Conservation (phyloP, 1,140 invertebrate species). For the Philaenus spumarius region DNA sequence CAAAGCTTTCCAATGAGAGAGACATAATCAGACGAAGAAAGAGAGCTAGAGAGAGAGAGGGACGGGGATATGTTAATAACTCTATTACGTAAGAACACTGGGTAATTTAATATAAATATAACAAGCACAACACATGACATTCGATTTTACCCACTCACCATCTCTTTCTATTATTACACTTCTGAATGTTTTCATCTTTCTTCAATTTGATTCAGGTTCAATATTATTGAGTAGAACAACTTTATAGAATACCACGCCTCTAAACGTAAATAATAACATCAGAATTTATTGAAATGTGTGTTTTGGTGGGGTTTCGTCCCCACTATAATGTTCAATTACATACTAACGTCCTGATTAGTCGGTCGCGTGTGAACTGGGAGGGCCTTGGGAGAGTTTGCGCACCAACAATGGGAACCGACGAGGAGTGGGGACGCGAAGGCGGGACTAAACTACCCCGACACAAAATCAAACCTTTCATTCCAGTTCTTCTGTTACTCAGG, state of each 20-base stretch:
- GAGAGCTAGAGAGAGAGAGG: too few relatives aligned
- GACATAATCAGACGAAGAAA: too few relatives aligned
- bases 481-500: constrained; percentile 6
- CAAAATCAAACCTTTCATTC: not conserved
- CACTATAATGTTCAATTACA: not conserved
- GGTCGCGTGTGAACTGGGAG: constrained; percentile 3
- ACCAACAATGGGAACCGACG: not conserved
- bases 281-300: constrained; percentile 21
- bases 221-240: constrained; percentile 8
- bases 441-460: not conserved
- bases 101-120: not conserved
- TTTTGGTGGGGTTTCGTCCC: constrained; percentile 3
- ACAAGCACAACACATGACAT: not conserved
- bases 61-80: not conserved
- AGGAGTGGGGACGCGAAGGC: constrained; percentile 3
- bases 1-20: too few relatives aligned
- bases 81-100: not conserved
- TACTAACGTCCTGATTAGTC: constrained; percentile 16
- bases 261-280: constrained; percentile 25
- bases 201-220: constrained; percentile 1
- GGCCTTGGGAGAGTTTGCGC: not conserved
- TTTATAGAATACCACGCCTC: constrained; percentile 16
- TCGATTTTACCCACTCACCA: not conserved
- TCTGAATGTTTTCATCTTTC: constrained; percentile 4
- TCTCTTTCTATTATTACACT: not conserved